Evolutionary conservation across 1,140 invertebrate species (phyloP).

Genomic region (Pseudomyrmex flavicornis): DNA sequence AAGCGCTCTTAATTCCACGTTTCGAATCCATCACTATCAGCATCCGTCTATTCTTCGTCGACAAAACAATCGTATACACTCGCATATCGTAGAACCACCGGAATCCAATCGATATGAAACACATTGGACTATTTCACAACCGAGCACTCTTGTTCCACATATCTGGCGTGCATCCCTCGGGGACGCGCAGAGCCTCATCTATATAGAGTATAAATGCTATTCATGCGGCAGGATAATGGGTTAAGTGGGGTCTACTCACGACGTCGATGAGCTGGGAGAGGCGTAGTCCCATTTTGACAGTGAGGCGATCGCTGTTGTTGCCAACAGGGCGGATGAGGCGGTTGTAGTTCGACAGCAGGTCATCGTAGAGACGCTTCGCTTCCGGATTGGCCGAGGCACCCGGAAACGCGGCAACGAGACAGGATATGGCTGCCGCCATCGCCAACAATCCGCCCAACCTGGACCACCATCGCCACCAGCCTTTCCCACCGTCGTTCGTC

Average conservation of each 20-base stretch:
- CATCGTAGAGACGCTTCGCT: conserved; percentile 97
- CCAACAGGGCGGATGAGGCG: conserved; percentile 98
- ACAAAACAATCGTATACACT: conserved; percentile 5
- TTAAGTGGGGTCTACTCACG: conserved; percentile 89
- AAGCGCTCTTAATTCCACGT: not conserved
- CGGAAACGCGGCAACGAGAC: conserved; percentile 82
- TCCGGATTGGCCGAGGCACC: conserved; percentile 91
- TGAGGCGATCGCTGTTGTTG: conserved; percentile 98
- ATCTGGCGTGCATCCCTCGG: conserved; percentile 27
- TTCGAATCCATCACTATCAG: not conserved
- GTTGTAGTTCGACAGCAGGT: conserved; percentile 98
- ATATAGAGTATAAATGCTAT: conserved; percentile 54
- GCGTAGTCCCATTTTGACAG: conserved; percentile 97
- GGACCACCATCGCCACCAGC: conserved; percentile 90
- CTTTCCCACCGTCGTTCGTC: conserved; percentile 84
- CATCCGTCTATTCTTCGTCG: not conserved
- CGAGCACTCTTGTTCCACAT: conserved; percentile 55
- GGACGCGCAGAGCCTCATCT: conserved; percentile 8
- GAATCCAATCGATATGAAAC: conserved; percentile 42
- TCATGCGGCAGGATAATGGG: conserved; percentile 55
- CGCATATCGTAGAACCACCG: conserved; percentile 12
- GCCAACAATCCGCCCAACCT: conserved; percentile 84
- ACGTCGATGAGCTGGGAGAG: conserved; percentile 99
- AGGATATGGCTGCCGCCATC: conserved; percentile 88
- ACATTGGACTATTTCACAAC: conserved; percentile 48